Base-by-base conservation (phyloP, 2,113 vertebrate species). In the Alaudala cheleensis region DNA sequence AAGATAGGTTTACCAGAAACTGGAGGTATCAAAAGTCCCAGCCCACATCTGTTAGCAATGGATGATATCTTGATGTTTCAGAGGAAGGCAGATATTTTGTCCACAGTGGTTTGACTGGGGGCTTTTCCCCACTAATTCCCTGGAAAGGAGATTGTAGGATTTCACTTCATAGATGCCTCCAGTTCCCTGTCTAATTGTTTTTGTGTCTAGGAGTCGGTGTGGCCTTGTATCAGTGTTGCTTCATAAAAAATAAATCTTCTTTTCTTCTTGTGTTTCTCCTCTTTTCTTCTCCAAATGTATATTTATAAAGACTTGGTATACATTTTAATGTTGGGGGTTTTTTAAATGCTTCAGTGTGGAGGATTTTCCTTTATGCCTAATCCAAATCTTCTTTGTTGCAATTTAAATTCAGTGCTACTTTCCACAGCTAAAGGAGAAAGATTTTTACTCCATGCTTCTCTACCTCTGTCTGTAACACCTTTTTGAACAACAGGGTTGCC, bases 311-410 rank as follows among this genome's bases (percentile, higher is more conserved):
- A 45, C 22, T 50, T 54, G 39, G 4, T 62, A 15, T 74, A 7
- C 50, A 29, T 85, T 66, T 34, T 61, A 49, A 47, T 58, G 26
- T 53, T 80, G 33, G 6, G 1, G 0, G 0, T 9, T 53, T 77
- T 74, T 15, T 0, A 51, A 79, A 76, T 54, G 21, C 44, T 79
- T 8, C 60, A 33, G 28, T 7, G 12, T 67, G 51, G 66, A 74
- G 76, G 49, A 71, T 67, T 91, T 62, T 80, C 64, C 78, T 60
- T 64, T 37, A 25, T 6, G 17, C 56, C 22, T 90, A 81, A 81
- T 86, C 61, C 53, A 80, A 72, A 76, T 92, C 80, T 79, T 62
- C 65, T 94, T 74, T 86, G 61, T 88, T 93, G n/a, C 67, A 72
- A 22, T 89, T 91, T 69, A 64, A 92, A 69, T 69, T 81, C 69